phyloP scores from a whole-genome alignment of 2,888 invertebrate species.

The Apotomis betuletana region DNA sequence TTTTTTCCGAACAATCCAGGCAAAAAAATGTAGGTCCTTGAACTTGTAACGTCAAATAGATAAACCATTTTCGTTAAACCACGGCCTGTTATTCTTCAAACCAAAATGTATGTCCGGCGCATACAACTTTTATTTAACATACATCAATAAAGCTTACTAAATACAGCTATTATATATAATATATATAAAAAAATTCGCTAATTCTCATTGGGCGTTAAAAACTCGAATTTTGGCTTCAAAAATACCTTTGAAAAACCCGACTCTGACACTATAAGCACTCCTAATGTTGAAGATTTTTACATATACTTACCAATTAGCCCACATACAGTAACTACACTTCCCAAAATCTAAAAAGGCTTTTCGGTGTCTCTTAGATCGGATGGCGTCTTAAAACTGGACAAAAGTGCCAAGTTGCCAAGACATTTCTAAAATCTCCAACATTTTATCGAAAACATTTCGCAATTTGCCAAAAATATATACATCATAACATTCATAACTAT shows the following conservation, averaged over 20 bases:
- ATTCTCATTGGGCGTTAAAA: conserved; percentile 43
- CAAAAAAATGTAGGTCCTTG: no score
- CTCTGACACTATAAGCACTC: conserved; percentile 9
- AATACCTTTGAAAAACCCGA: conserved; percentile 39
- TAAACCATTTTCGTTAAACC: not conserved
- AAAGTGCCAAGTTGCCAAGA: not conserved
- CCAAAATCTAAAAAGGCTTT: no score
- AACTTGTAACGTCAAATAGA: not conserved
- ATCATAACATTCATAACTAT: not conserved
- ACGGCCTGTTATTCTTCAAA: not conserved
- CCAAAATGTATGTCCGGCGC: conserved; percentile 30
- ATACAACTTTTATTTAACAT: conserved; percentile 46
- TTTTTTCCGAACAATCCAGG: no score
- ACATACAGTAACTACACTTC: not conserved
- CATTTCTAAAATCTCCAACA: conserved; percentile 8
- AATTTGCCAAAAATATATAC: conserved; percentile 11
- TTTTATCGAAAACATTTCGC: not conserved
- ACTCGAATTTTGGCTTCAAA: conserved; percentile 39
- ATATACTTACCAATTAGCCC: not conserved
- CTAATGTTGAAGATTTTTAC: conserved; percentile 7
- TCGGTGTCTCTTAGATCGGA: no score
- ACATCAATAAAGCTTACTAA: conserved; percentile 58
- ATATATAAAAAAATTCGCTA: conserved; percentile 57
- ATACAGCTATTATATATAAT: conserved; percentile 71
- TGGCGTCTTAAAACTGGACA: no score